Evolutionary conservation across 2,797 vertebrate genomes (phyloP), one percentile per base, ranked within the genome.

Genomic region (Paedocypris micromegethes): DNA sequence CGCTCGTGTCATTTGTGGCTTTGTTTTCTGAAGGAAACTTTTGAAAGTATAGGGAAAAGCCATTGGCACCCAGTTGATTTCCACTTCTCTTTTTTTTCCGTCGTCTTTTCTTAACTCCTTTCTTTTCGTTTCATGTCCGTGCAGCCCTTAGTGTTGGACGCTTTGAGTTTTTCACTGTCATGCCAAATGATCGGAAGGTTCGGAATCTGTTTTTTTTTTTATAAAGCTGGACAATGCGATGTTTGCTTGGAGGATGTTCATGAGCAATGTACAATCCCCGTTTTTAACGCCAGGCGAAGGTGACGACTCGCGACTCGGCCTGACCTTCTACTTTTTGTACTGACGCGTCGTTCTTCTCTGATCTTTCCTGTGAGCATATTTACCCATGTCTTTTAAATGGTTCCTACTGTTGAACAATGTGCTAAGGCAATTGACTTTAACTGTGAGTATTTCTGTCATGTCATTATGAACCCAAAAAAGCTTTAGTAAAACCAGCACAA

Each of bases 401-500:
- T 86, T 88, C 83, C 83, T 86, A 82, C 82, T 82, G 86, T 86
- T 86, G 83, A 85, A 86, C 74, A 75, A 86, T 84, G 68, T 79
- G 84, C 82, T 79, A 79, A 74, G 75, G 79, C 82, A 83, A 75
- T 84, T 80, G 79, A 86, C 81, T 84, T 80, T 87, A 90, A 90
- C 89, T 89, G 88, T 90, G 88, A 90, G 85, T 83, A 86, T 85
- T 81, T 84, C 83, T 86, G 81, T 89, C 74, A 67, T 74, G 59
- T 79, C 79, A 75, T 85, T 75, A 81, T 71, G 83, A 88, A 83
- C 84, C 84, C 84, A 80, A 85, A 81, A 90, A 90, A 91, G 88
- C 89, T 91, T 90, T 90, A 90, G 86, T 88, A 81, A 87, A 89
- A 90, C 87, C 88, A 91, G 88, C 88, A 90, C 87, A 90, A 89